These are phyloP conservation scores for Sebastes nivosus DNA, from an alignment of 2,797 vertebrate genomes.

Conservation along the genomic window DNA sequence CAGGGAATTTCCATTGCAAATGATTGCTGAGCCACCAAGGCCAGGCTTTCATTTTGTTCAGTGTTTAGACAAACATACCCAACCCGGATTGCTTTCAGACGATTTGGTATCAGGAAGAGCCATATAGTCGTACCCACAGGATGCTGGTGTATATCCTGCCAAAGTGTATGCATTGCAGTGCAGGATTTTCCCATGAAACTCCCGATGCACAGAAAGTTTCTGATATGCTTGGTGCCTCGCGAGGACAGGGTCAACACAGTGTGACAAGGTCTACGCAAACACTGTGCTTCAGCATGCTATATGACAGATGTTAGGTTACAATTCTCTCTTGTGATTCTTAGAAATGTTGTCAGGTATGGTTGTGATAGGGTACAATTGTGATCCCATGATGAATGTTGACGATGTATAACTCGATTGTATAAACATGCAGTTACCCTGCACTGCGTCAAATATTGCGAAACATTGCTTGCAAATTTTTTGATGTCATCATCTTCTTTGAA, in stretches of 20 bases:
- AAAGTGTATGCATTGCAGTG: not conserved
- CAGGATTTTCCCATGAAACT: conserved; percentile 34
- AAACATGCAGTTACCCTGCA: not conserved
- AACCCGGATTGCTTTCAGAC: conserved; percentile 28
- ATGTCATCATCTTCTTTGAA: not conserved
- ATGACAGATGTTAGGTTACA: not conserved
- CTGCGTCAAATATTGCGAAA: not conserved
- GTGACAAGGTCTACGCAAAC: not conserved
- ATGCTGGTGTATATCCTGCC: not conserved
- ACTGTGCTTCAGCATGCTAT: too few species aligned
- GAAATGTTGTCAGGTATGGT: not conserved
- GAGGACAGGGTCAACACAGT: not conserved
- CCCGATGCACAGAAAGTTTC: not conserved
- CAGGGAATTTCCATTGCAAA: conserved; percentile 66
- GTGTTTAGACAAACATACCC: conserved; percentile 49
- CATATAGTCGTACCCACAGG: conserved; percentile 4
- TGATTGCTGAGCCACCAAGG: conserved; percentile 43
- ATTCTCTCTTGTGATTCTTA: not conserved
- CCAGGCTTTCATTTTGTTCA: conserved; percentile 27
- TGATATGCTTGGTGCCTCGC: not conserved
- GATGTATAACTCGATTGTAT: not conserved
- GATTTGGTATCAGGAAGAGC: not conserved
- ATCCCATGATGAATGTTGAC: not conserved
- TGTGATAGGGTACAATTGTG: not conserved
- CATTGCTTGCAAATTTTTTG: not conserved